Evolutionary conservation across 2,797 vertebrate genomes (phyloP).

Genomic region (Tympanoctomys barrerae): DNA sequence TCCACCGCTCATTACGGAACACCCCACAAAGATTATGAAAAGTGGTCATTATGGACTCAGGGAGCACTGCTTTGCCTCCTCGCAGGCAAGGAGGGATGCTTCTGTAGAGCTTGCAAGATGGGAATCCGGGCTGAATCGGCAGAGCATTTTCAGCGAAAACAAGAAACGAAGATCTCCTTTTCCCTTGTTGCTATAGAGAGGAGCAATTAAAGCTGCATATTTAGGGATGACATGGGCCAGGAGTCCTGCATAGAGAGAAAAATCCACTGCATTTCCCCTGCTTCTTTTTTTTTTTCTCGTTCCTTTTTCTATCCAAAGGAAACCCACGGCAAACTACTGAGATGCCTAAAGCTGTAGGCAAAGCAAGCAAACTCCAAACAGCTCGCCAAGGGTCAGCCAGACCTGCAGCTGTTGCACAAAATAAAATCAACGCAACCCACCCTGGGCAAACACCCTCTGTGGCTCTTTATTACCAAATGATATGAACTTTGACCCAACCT

Average conservation of each 20-base stretch:
- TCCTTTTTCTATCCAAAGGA: conserved; percentile 79
- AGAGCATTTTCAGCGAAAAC: conserved; percentile 58
- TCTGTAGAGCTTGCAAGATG: not conserved
- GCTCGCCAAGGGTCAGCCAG: conserved; percentile 87
- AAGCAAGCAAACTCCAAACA: conserved; percentile 86
- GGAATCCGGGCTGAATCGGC: not conserved
- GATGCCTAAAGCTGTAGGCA: conserved; percentile 82
- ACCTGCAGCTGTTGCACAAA: conserved; percentile 86
- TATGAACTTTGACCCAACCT: conserved; percentile 93
- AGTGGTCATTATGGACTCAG: not conserved
- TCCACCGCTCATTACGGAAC: conserved; percentile 12
- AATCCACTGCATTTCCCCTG: fast-evolving
- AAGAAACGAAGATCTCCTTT: conserved; percentile 31
- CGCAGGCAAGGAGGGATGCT: not conserved
- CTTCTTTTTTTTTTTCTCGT: not conserved
- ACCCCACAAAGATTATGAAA: not conserved
- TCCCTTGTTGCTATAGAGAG: conserved; percentile 75
- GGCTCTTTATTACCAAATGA: conserved; percentile 95
- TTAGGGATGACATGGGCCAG: conserved; percentile 80
- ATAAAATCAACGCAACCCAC: conserved; percentile 83
- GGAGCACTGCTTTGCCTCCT: not conserved
- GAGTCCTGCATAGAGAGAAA: conserved; percentile 61
- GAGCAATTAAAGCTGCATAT: conserved; percentile 89
- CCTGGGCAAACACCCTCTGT: conserved; percentile 92
- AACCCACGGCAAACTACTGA: conserved; percentile 73